Evolutionary conservation across 2,113 vertebrate genomes (phyloP), one percentile per base, ranked within the genome.

Genomic region (Lepus americanus): DNA sequence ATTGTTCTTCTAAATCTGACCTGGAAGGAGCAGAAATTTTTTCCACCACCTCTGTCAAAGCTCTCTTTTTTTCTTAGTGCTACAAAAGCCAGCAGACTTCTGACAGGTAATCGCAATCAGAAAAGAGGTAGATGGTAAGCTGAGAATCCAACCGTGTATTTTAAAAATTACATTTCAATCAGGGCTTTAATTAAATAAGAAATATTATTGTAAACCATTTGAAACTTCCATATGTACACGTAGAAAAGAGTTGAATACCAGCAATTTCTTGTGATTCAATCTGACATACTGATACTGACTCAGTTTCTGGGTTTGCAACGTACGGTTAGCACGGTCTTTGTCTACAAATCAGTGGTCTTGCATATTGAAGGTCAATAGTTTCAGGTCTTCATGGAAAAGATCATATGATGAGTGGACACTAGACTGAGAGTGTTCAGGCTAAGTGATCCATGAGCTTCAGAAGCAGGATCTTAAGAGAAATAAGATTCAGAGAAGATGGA

Each of bases 181-280:
- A 94, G 20, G 5, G 20, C 53, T 80, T 88, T 66, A 64, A 63
- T 31, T 78, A 81, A 83, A 80, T 61, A 86, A 73, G 29, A 94
- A 94, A 91, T 36, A 39, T 86, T 72, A 74, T 4, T 23, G 66
- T 49, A 81, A 92, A 89, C 22, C 33, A 55, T 80, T 67, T 95
- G 73, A 90, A 36, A 94, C 44, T 51, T 6, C 55, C 23, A 31
- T 22, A 16, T 2, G 77, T 73, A 61, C 0, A 25, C 10, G 20
- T 72, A 77, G 70, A 80, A 88, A 19, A 29, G 19, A 77, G 49
- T 61, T 6, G 25, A 44, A 63, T 66, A 13, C 29, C 36, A 5
- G 61, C 14, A 59, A 55, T 63, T 70, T 73, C n/a, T 0, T 0
- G 6, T 59, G 17, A 13, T 51, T 92, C 16, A 8, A 9, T 25